Evolutionary conservation across 2,797 vertebrate genomes (phyloP).

Genomic region (Synanceia verrucosa): DNA sequence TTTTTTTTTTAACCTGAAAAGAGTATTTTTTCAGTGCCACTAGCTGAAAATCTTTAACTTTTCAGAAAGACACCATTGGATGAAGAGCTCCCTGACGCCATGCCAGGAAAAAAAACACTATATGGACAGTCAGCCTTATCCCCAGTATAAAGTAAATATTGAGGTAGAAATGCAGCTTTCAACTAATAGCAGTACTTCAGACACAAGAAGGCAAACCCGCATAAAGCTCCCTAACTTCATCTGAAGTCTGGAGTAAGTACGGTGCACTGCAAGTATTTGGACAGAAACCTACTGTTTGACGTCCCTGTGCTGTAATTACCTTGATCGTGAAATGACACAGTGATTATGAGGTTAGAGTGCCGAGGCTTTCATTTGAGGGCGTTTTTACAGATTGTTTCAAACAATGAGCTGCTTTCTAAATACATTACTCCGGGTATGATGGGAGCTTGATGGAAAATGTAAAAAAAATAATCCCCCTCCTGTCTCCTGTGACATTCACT

Average conservation of each 20-base stretch:
- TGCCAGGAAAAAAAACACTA: too few relatives aligned
- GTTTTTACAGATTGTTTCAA: slow-evolving; percentile 45
- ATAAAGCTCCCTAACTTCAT: neutral
- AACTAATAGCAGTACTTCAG: neutral
- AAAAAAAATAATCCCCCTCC: slow-evolving; percentile 36
- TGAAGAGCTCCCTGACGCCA: too few relatives aligned
- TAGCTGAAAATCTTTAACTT: too few relatives aligned
- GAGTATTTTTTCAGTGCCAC: neutral
- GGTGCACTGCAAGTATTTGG: slow-evolving; percentile 41
- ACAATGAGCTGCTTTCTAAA: slow-evolving; percentile 52
- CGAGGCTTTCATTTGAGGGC: slow-evolving; percentile 53
- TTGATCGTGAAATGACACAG: slow-evolving; percentile 52
- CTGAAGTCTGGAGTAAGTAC: slow-evolving; percentile 11
- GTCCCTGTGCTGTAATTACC: slow-evolving; percentile 57
- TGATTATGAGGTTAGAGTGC: slow-evolving; percentile 60
- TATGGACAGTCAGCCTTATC: too few relatives aligned
- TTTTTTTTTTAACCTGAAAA: too few relatives aligned
- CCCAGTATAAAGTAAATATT: neutral
- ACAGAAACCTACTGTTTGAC: slow-evolving; percentile 56
- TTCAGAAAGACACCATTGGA: too few relatives aligned
- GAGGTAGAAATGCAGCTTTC: neutral
- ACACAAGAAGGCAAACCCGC: neutral
- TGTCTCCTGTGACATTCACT: slow-evolving; percentile 26
- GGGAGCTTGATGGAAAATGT: slow-evolving; percentile 36
- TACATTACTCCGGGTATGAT: slow-evolving; percentile 9